These are phyloP conservation scores for Plutella xylostella DNA, from an alignment of 2,888 invertebrate genomes.

Conservation along the genomic window DNA sequence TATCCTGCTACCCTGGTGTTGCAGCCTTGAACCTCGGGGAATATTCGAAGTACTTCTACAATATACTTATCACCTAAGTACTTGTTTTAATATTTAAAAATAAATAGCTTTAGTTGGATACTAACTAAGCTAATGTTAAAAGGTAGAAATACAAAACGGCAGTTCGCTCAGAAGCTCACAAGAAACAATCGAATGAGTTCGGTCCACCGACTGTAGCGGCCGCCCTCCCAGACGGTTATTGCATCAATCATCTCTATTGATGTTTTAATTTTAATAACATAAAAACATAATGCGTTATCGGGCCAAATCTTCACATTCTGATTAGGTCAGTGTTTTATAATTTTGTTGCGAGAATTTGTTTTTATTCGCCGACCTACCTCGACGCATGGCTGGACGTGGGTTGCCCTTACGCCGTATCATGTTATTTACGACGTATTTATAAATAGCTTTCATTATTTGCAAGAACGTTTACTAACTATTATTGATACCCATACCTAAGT, in stretches of 20 bases:
- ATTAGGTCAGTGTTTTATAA: constrained; percentile 22
- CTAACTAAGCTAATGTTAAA: no score
- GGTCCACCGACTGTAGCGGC: constrained; percentile 21
- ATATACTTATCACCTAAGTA: no score
- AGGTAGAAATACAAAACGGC: no score
- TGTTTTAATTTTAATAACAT: constrained; percentile 30
- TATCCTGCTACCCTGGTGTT: constrained; percentile 38
- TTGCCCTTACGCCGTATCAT: constrained; percentile 38
- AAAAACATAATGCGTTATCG: constrained; percentile 20
- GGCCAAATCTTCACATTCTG: constrained; percentile 15
- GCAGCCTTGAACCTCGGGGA: constrained; percentile 1
- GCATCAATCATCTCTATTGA: constrained; percentile 33
- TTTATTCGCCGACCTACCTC: constrained; percentile 54
- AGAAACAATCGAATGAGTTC: constrained; percentile 32
- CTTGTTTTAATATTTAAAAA: no score
- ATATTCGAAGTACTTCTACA: no score
- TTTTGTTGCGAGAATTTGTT: constrained; percentile 27
- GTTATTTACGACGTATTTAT: constrained; percentile 45
- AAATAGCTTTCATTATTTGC: constrained; percentile 45
- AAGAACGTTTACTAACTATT: constrained; percentile 28
- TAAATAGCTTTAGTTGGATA: no score
- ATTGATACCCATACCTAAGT: no score
- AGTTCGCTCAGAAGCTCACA: no score
- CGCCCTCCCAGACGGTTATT: constrained; percentile 18
- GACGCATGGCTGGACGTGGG: constrained; percentile 39